phyloP scores from a whole-genome alignment of 2,113 vertebrate species.

The Vidua chalybeata region DNA sequence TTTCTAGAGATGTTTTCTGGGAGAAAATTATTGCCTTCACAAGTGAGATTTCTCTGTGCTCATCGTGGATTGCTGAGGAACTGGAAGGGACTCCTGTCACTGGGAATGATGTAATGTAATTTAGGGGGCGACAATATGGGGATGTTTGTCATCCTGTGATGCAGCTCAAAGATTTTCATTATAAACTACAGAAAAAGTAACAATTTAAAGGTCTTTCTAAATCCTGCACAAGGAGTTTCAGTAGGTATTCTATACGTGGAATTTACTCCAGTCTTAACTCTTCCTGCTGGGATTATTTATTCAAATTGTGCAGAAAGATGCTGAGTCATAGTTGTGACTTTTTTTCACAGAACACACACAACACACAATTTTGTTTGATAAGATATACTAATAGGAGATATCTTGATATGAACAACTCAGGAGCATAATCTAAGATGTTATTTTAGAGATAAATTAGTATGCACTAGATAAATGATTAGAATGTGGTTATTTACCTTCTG shows the following conservation, averaged over 20 bases:
- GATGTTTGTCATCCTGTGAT: neutral
- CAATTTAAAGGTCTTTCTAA: neutral
- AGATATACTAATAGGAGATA: neutral
- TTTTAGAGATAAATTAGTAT: neutral
- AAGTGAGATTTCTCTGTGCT: neutral
- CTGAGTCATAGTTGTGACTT: neutral
- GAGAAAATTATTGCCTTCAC: neutral
- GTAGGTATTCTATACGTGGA: neutral
- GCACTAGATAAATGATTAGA: neutral
- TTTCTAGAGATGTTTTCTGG: neutral
- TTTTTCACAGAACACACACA: neutral
- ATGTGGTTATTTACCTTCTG: neutral
- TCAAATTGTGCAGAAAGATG: neutral
- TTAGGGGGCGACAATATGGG: neutral
- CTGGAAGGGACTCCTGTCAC: neutral
- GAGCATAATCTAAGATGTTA: neutral
- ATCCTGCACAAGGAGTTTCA: neutral
- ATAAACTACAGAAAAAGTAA: neutral
- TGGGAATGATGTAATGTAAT: neutral
- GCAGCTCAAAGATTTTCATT: neutral
- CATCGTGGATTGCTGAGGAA: neutral
- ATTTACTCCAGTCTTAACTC: neutral
- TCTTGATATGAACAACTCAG: neutral
- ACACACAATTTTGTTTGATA: neutral
- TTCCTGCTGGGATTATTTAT: neutral